These are phyloP conservation scores for Hartigia nigra DNA, from an alignment of 2,888 invertebrate genomes.

Conservation along the genomic window DNA sequence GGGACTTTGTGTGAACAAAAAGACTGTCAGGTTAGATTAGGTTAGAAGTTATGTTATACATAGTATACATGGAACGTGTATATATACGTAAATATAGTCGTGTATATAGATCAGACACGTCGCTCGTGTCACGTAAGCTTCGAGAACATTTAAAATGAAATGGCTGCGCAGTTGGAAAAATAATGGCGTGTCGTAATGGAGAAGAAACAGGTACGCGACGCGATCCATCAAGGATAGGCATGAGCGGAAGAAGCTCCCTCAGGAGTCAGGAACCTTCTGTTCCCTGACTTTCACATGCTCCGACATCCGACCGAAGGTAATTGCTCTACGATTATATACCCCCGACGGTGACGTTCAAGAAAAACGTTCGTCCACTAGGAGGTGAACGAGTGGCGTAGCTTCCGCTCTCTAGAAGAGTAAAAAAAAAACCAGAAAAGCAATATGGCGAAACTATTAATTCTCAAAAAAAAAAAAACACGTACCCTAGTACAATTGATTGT, in stretches of 20 bases:
- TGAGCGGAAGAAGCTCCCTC: neutral
- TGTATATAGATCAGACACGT: neutral
- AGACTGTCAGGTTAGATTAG: neutral
- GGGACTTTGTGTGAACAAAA: too few relatives aligned
- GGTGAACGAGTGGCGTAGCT: neutral
- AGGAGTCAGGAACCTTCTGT: neutral
- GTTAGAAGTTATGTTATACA: neutral
- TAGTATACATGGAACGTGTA: neutral
- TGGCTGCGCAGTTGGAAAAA: neutral
- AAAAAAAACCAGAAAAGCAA: too few relatives aligned
- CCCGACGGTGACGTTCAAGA: neutral
- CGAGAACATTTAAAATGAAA: neutral
- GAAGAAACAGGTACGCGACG: neutral
- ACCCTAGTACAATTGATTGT: neutral
- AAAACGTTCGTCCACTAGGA: neutral
- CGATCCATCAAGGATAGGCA: neutral
- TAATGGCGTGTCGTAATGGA: neutral
- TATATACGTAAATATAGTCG: neutral
- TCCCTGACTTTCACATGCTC: neutral
- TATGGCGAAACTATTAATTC: neutral
- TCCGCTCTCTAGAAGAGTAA: rapidly evolving
- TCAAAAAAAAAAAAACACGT: neutral
- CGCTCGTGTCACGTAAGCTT: neutral
- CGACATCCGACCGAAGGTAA: neutral
- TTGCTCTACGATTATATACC: neutral